A percentile compares a stretch with the other conserved stretches of the same genome.
Conservation (phyloP, 2,888 invertebrate genomes). For the Luffia ferchaultella region DNA sequence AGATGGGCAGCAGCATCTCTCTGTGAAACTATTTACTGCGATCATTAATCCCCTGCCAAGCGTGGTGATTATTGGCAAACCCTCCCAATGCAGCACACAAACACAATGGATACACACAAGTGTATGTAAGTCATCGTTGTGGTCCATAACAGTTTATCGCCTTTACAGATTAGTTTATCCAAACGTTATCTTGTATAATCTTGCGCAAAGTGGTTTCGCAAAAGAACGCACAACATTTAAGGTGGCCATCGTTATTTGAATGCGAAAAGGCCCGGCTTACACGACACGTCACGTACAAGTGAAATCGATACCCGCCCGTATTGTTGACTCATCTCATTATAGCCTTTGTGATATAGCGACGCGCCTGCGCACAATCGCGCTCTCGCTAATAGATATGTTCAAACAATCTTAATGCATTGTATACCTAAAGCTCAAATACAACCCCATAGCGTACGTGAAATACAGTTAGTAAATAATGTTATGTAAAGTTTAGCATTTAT, state of each 20-base stretch:
- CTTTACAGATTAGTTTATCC: no score
- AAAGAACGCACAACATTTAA: not conserved
- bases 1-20: no score
- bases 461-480: not conserved
- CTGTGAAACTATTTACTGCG: no score
- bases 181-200: not conserved
- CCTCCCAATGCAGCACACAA: no score
- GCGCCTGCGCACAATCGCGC: not conserved
- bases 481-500: not conserved
- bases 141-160: no score
- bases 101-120: no score
- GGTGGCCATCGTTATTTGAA: not conserved
- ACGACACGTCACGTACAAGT: no score
- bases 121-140: no score
- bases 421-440: no score
- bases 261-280: not conserved
- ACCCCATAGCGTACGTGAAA: no score
- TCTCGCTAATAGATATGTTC: not conserved
- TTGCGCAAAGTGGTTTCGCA: not conserved
- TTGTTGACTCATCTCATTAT: not conserved
- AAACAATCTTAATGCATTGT: not conserved
- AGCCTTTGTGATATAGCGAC: not conserved
- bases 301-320: not conserved
- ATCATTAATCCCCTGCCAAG: no score
- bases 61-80: no score